Conservation (phyloP, 1,140 invertebrate genomes). For the Andricus grossulariae region DNA sequence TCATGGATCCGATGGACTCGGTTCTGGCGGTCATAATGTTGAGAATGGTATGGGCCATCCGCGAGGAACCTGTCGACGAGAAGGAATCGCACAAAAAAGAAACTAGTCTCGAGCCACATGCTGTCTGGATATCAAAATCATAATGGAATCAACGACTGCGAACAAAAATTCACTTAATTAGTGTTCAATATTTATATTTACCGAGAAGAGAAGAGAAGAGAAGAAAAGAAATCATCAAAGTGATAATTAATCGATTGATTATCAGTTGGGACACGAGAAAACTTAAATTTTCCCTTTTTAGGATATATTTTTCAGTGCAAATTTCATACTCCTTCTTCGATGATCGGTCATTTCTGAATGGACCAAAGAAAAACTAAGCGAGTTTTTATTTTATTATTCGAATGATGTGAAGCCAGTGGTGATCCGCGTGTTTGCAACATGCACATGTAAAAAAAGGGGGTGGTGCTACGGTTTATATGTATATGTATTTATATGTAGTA, state of each 20-base stretch:
- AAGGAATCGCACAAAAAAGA: conserved; percentile 65
- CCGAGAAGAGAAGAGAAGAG: conserved; percentile 3
- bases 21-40: conserved; percentile 85
- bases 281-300: neutral
- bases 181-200: conserved; percentile 30
- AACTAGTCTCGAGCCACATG: conserved; percentile 4
- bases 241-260: conserved; percentile 15
- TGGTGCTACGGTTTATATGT: conserved; percentile 17
- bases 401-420: neutral
- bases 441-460: conserved; percentile 7
- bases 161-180: conserved; percentile 10
- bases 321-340: conserved; percentile 18
- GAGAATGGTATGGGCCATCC: conserved; percentile 77
- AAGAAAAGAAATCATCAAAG: neutral
- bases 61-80: conserved; percentile 67
- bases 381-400: neutral
- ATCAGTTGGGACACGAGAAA: too few relatives aligned
- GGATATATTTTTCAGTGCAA: conserved; percentile 36
- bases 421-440: neutral
- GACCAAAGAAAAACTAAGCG: neutral
- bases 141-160: conserved; percentile 1
- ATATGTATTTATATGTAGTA: neutral
- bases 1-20: conserved; percentile 96
- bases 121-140: conserved; percentile 6
- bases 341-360: conserved; percentile 20